Evolutionary conservation across 2,888 invertebrate species (phyloP).

Genomic region (Cistogaster globosa): DNA sequence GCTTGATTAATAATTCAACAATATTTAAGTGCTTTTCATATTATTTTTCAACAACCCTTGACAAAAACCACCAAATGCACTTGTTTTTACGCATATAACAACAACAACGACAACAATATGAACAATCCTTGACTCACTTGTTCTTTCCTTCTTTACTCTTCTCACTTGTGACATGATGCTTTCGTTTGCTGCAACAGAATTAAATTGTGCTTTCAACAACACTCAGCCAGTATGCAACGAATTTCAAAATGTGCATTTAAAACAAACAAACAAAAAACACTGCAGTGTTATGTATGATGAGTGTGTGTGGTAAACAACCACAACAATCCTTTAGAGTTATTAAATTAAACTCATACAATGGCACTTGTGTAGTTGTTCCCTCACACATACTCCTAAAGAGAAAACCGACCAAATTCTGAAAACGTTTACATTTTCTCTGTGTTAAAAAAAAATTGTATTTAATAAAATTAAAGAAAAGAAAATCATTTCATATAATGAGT

Average conservation of each 20-base stretch:
- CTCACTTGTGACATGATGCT: constrained; percentile 24
- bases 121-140: constrained; percentile 10
- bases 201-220: constrained; percentile 52
- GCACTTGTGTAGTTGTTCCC: background rate
- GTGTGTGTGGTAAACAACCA: constrained; percentile 37
- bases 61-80: constrained; percentile 68
- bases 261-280: background rate
- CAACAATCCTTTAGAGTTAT: constrained; percentile 59
- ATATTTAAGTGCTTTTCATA: constrained; percentile 72
- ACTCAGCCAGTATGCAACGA: constrained; percentile 51
- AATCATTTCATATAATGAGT: constrained; percentile 48
- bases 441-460: constrained; percentile 22
- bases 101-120: constrained; percentile 8
- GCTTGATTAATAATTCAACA: constrained; percentile 73
- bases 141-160: constrained; percentile 6
- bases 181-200: constrained; percentile 20
- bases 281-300: constrained; percentile 3
- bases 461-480: background rate
- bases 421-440: constrained; percentile 14
- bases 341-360: constrained; percentile 41
- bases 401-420: background rate
- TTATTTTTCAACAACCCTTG: constrained; percentile 68
- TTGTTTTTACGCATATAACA: constrained; percentile 48
- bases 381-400: background rate
- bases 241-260: background rate